Percentiles rank a stretch among this genome's conserved stretches.
These are phyloP conservation scores for Idaea biselata DNA, from an alignment of 2,888 invertebrate species.

Conservation along the genomic window DNA sequence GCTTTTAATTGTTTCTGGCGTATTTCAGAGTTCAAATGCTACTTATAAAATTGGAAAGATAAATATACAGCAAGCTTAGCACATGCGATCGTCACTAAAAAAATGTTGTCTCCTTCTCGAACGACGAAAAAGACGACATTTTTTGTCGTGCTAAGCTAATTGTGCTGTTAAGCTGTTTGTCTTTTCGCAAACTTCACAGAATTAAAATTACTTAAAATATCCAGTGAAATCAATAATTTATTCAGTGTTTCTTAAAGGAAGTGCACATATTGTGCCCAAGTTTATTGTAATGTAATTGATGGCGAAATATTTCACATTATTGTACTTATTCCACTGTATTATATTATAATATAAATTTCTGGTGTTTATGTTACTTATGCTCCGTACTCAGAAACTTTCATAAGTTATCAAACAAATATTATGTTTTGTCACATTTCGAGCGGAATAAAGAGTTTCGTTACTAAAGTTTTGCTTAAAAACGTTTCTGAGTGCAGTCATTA, in stretches of 20 bases:
- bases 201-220: conserved; percentile 1
- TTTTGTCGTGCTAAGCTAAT: neutral
- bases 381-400: too few species aligned
- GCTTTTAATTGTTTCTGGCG: neutral
- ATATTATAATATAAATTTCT: neutral
- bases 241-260: neutral
- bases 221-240: neutral
- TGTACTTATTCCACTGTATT: neutral
- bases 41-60: conserved; percentile 24
- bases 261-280: too few species aligned
- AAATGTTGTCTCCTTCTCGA: too few species aligned
- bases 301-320: neutral
- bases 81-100: too few species aligned
- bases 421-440: too few species aligned
- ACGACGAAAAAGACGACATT: too few species aligned
- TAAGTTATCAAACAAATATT: too few species aligned
- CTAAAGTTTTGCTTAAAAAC: too few species aligned
- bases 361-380: too few species aligned
- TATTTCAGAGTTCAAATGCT: conserved; percentile 18
- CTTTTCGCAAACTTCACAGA: neutral
- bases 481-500: conserved; percentile 4
- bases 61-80: conserved; percentile 14
- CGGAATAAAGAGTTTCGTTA: too few species aligned
- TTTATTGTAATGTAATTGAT: too few species aligned
- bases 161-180: conserved; percentile 16